Base-by-base conservation (phyloP, 2,113 vertebrate genomes). In the Phaethornis superciliosus region DNA sequence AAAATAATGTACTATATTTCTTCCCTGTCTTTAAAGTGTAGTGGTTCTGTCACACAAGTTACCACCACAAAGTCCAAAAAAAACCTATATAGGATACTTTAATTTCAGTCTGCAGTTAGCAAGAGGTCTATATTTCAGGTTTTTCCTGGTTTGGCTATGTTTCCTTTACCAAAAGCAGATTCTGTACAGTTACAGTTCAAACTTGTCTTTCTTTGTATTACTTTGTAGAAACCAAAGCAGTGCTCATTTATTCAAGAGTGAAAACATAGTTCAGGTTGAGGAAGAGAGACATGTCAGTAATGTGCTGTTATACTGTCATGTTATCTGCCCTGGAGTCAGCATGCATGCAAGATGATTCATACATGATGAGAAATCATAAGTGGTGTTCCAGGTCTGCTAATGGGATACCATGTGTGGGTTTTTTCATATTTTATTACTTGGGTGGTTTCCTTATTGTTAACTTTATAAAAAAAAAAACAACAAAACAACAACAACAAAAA, bases 321-420 rank as follows among this genome's bases (percentile, higher is more conserved):
- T 35, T 78, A 27, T 74, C 65, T 71, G 52, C 42, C 46, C 74
- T 69, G 44, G 15, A 40, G 24, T n/a, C n/a, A 20, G 24, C 49
- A 7, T 62, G n/a, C n/a, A n/a, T n/a, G n/a, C n/a, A 54, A 88
- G 68, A 37, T 27, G 9, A 85, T 68, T 30, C 15, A 9, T 13
- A 55, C 18, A 8, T 58, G 21, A 30, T 26, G 16, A 80, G 47
- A 82, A 64, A 65, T 60, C 32, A 14, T 46, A 54, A 55, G 8
- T 64, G 27, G 26, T 51, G 35, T 88, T 82, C 46, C 33, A 46
- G 44, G 51, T 20, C 56, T 56, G 20, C 0, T 2, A 64, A 33
- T 44, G 44, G 22, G 20, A 63, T 83, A 24, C 13, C 27, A 47
- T 0, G 0, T 47, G 32, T 63, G 46, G 13, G 2, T 6, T 70